Evolutionary conservation across 2,888 invertebrate species (phyloP), one percentile per base, ranked within the genome.

Genomic region (Tenthredo livida): DNA sequence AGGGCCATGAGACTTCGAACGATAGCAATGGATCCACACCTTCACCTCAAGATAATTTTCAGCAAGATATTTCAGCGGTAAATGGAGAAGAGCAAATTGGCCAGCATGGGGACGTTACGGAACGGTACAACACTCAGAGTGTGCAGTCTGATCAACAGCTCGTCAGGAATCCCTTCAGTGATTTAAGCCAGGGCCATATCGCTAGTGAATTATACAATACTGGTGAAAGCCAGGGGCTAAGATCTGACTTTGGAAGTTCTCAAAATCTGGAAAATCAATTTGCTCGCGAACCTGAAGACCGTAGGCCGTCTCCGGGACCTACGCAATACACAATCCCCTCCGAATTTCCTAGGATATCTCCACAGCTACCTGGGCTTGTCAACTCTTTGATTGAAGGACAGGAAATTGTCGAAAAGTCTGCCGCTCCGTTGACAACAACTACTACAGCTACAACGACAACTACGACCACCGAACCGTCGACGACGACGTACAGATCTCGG

Each of bases 311-410:
- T 54, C 86, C 87, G 17, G 91, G 90, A 12, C 90, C 94, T 72
- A 95, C 95, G 0, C 94, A 94, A 47, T 95, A 95, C 61, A 94
- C 94, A 84, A 89, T 95, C 61, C 95, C 95, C 2, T 94, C 94
- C 0, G 94, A 95, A 87, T 90, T 95, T 29, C 95, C 95, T 1
- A 93, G 95, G 0, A 93, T 95, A 70, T 95, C 94, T 21, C 94
- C 95, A 0, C 95, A 95, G 87, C 93, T 96, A 43, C 95, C 96
- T 1, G 95, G 95, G 0, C 91, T 96, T 37, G 95, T 96, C 0
- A 96, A 96, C 89, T 95, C 95, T 47, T 92, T 96, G 50, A 94
- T 95, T 88, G 95, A 96, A 86, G 93, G 94, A 86, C 90, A 92
- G 50, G 88, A 88, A 72, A 84, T 85, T 77, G 86, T 86, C 86